Base-by-base conservation (phyloP, 2,888 invertebrate genomes). In the Harpagoxenus sublaevis region DNA sequence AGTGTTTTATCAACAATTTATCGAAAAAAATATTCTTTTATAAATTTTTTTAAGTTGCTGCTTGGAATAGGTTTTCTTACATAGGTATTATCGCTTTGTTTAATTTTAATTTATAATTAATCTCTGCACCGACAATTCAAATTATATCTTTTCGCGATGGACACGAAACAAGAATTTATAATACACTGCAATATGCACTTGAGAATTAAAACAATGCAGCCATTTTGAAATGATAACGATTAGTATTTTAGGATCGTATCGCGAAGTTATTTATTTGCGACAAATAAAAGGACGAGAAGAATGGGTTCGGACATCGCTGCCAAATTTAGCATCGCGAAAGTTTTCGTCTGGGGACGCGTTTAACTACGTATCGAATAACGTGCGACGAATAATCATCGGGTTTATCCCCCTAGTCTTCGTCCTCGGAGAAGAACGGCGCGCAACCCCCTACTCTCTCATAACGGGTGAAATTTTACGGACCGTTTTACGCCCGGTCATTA, bases 401-500 rank as follows among this genome's bases (percentile, higher is more conserved):
- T 62, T 84, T 88, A 82, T 51, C 77, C 63, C 55, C 53, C 12
- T 35, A 18, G 45, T 62, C 71, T 83, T 60, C 62, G 35, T 35
- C 23, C 48, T 55, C n/a, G 73, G 6, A 84, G 48, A 31, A 45
- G 55, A 12, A 31, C 48, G 48, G 12, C 31, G 68, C 48, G 39
- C 55, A 57, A 39, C 48, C 42, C 53, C 6, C 51, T n/a, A 73
- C 55, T 60, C 74, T 57, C 86, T 87, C 83, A 87, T 89, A 91
- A 91, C 89, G 86, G 86, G 84, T 83, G 86, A 90, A 92, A 90
- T 91, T 92, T 92, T 88, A 90, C 90, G 86, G 83, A 83, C 77
- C 91, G 91, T 91, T 91, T 91, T 90, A 92, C 86, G 87, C 75
- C 78, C 84, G 88, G 89, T 92, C 92, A 92, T 92, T 92, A 91